Base-by-base conservation (phyloP, 2,113 vertebrate genomes). In the Sciurus niger region DNA sequence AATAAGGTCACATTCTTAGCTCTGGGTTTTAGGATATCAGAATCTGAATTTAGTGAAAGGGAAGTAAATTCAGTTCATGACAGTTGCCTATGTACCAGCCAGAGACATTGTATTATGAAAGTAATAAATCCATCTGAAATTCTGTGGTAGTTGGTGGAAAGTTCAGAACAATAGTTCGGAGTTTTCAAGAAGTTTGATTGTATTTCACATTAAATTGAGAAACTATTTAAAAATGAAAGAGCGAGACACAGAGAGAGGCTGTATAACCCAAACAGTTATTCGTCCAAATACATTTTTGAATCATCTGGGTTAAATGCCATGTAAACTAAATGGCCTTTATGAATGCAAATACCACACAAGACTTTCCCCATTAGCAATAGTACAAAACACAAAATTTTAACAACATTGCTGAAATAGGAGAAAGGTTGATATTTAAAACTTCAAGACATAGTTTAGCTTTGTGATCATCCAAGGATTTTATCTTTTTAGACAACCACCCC, bases 151-250 rank as follows among this genome's bases (percentile, higher is more conserved):
- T 63, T 28, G 18, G 63, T 79, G 30, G 78, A 93, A 93, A 95
- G 37, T 55, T 25, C 63, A 76, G 72, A 60, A 78, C 43, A 78
- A 89, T 78, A 40, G 30, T 89, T 85, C 40, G 78, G 70, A 79
- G 32, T 65, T 89, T 93, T 96, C n/a, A 83, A 92, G 85, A 68
- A n/a, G 9, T 77, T 72, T 87, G 53, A 96, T 58, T 94, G 46
- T 32, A 80, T 92, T 93, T 97, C 12, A 48, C 53, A 77, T 84
- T 92, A 74, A 53, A 46, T 87, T 32, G 25, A 92, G 30, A n/a
- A 83, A 79, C 82, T 77, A 78, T 68, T 86, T 94, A 28, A 95
- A 95, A 84, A 63, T 43, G 22, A 90, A n/a, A 85, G 8, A 88
- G 30, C 60, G 18, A 93, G 74, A 87, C 11, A 53, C 53, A 67